Conservation (phyloP, 2,888 invertebrate genomes). For the Asteroscopus sphinx region DNA sequence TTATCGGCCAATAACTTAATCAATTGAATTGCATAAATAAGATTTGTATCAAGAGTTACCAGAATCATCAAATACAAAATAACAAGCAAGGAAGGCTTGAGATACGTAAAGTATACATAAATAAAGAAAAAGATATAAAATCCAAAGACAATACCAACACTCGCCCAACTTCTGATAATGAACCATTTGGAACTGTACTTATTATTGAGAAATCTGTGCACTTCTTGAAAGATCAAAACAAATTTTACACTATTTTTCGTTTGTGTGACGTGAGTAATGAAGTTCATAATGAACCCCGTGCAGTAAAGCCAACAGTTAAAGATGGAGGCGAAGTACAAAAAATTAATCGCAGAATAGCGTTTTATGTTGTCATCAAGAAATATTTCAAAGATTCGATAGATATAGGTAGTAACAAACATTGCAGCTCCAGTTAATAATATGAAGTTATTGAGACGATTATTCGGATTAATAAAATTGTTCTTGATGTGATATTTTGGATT, state of each 20-base stretch:
- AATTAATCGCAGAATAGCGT: constrained; percentile 4
- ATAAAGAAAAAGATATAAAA: background rate
- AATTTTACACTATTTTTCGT: constrained; percentile 22
- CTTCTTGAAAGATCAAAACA: constrained; percentile 35
- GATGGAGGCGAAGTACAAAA: constrained; percentile 12
- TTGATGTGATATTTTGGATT: constrained; percentile 17
- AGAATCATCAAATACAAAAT: background rate
- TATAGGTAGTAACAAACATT: background rate
- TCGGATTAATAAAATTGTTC: constrained; percentile 17
- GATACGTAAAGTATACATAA: constrained; percentile 1
- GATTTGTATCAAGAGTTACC: constrained; percentile 22
- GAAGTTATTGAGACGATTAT: background rate
- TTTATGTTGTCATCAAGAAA: background rate
- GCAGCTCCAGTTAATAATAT: background rate
- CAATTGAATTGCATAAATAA: constrained; percentile 23
- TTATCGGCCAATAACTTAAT: constrained; percentile 31
- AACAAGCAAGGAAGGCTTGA: constrained; percentile 4
- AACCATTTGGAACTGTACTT: background rate
- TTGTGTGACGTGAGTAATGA: background rate
- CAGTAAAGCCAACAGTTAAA: constrained; percentile 14
- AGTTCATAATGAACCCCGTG: constrained; percentile 24
- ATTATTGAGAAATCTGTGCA: constrained; percentile 20
- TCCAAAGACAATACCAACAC: background rate
- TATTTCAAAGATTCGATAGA: background rate
- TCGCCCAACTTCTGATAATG: constrained; percentile 18